phyloP scores from a whole-genome alignment of 2,113 vertebrate species.

The Nothobranchius furzeri region DNA sequence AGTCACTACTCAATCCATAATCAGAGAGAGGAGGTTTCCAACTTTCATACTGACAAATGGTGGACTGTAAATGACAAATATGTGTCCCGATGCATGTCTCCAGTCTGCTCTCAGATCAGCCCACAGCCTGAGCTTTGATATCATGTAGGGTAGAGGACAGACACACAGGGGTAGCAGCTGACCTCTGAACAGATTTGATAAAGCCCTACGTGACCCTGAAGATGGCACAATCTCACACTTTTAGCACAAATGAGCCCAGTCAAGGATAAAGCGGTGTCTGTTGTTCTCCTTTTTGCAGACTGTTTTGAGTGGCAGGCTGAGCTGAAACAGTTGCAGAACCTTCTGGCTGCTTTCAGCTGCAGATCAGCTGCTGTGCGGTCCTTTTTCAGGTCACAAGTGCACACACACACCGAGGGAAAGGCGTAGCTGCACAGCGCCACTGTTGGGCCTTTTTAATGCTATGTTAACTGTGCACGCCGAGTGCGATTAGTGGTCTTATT shows the following conservation, averaged over 20 bases:
- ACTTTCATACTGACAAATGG: conserved; percentile 11
- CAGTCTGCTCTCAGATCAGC: conserved; percentile 2
- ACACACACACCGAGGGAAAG: conserved; percentile 25
- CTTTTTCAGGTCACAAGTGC: conserved; percentile 44
- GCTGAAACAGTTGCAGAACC: conserved; percentile 42
- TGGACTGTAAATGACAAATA: not conserved
- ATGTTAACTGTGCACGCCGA: not conserved
- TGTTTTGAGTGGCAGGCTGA: conserved; percentile 25
- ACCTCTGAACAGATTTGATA: conserved; percentile 53
- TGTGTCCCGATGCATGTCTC: conserved; percentile 27
- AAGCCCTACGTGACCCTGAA: conserved; percentile 28
- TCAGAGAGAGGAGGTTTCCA: conserved; percentile 24
- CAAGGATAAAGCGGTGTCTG: no score
- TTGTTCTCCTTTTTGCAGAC: not conserved
- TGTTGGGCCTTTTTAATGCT: conserved; percentile 27
- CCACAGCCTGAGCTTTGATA: conserved; percentile 11
- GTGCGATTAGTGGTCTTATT: conserved; percentile 29
- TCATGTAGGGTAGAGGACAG: conserved; percentile 27
- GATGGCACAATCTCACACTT: conserved; percentile 8
- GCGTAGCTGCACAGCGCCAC: conserved; percentile 57
- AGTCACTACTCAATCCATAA: not conserved
- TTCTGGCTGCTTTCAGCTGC: conserved; percentile 59
- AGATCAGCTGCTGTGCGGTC: conserved; percentile 48
- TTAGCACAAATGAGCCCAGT: no score
- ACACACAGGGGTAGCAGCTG: conserved; percentile 44